Base-by-base conservation (phyloP, 2,113 vertebrate species). In the Grallaria varia region DNA sequence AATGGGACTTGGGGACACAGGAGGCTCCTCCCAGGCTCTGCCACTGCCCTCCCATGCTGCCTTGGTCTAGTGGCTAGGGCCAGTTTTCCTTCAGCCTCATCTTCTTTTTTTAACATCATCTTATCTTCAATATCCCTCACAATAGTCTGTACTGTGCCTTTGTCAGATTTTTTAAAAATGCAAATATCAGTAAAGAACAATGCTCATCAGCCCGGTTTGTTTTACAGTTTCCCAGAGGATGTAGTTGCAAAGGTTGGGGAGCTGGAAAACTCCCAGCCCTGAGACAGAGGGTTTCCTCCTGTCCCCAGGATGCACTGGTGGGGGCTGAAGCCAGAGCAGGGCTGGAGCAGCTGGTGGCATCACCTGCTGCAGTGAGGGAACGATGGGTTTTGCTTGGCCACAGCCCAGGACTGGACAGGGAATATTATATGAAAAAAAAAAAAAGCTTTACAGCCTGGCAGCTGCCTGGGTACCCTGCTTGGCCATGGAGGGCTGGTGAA, bases 1-100 rank as follows among this genome's bases (percentile, higher is more conserved):
- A 53, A 37, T 0, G 1, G 52, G 49, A 22, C 10, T n/a, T 2
- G 3, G 27, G 42, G 37, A 53, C 3, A 4, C 13, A 45, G 27
- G 11, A 69, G 27, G 21, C 23, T 31, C 30, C 16, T 47, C 40
- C 20, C 4, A 2, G 20, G 5, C 59, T 84, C 64, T 87, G 59
- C 12, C 28, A 16, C 49, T 53, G 18, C 44, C n/a, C 8, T 69
- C 50, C 45, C 0, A 0, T 78, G 40, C 37, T 66, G 10, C 72
- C 30, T 75, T 25, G 50, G 52, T 47, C 67, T 62, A 60, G 15
- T 49, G 31, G 56, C 18, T 67, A 53, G 18, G 8, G 14, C 17
- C 10, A 6, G 8, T 63, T 79, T 50, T 28, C 22, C 50, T 47
- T 62, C 16, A 56, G 20, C 28, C 16, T 40, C 16, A 11, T 45